Percentiles rank a stretch among this genome's conserved stretches.
phyloP scores from a whole-genome alignment of 2,797 vertebrate species.

The Phataginus tetradactyla region DNA sequence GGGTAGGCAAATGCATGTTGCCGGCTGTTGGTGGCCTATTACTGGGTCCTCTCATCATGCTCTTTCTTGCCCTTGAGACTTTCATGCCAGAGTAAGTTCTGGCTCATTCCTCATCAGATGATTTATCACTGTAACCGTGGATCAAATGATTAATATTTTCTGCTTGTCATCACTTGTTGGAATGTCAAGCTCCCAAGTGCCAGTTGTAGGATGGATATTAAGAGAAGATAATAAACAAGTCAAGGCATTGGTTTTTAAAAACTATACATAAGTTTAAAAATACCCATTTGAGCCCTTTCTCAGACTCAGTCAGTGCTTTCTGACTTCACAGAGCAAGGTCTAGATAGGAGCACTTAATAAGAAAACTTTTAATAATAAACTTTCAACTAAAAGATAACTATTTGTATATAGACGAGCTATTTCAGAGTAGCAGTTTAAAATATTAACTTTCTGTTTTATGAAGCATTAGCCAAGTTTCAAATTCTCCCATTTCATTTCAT shows the following conservation, averaged over 20 bases:
- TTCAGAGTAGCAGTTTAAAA: background rate
- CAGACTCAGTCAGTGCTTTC: background rate
- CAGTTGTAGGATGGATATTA: background rate
- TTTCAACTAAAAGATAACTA: background rate
- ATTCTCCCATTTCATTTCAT: background rate
- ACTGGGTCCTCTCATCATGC: background rate
- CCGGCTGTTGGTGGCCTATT: background rate
- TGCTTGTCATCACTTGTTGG: background rate
- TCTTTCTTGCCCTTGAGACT: background rate
- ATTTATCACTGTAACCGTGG: background rate
- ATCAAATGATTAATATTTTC: background rate
- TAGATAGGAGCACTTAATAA: background rate
- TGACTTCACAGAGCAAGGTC: background rate
- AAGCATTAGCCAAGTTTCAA: background rate
- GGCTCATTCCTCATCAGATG: background rate
- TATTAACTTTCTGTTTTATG: background rate
- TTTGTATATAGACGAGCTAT: background rate
- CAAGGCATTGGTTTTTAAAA: background rate
- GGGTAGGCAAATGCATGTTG: background rate
- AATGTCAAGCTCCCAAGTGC: background rate
- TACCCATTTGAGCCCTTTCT: background rate
- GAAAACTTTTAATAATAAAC: background rate
- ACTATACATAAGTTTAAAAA: background rate
- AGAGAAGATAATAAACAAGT: background rate
- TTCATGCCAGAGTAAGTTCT: constrained; percentile 1